Evolutionary conservation across 1,140 invertebrate species (phyloP).

Genomic region (Macrosteles quadrilineatus): DNA sequence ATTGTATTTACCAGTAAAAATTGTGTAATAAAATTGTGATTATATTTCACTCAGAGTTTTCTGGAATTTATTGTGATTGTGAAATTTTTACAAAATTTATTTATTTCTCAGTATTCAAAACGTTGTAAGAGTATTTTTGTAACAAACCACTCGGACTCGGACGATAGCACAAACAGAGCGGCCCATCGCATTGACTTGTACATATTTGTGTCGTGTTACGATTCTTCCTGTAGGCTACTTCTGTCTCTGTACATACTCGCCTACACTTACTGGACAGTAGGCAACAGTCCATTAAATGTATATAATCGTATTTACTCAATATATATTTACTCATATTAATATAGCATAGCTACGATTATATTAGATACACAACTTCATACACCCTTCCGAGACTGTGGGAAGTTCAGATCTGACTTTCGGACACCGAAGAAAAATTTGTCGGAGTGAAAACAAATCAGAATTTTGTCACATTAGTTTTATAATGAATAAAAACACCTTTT

Average conservation of each 20-base stretch:
- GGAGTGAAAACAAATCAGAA: not conserved
- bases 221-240: not conserved
- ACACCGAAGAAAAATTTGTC: not conserved
- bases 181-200: not conserved
- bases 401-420: not conserved
- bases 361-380: not conserved
- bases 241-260: not conserved
- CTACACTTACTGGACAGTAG: not conserved
- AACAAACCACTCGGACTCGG: not conserved
- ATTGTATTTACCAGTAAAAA: not conserved
- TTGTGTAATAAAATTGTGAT: not conserved
- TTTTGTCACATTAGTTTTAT: not conserved
- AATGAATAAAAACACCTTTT: not conserved
- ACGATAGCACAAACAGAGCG: conserved; percentile 2
- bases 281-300: conserved; percentile 20
- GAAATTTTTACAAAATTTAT: not conserved
- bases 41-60: not conserved
- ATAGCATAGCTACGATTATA: not conserved
- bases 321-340: conserved; percentile 11
- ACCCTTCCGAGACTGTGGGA: not conserved
- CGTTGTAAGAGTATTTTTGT: conserved; percentile 13
- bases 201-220: not conserved
- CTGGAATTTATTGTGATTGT: not conserved
- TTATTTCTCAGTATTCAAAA: not conserved
- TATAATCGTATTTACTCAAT: conserved; percentile 22